A percentile compares a stretch with the other conserved stretches of the same genome.
phyloP scores from a whole-genome alignment of 37 sponge, comb jelly and placozoan species.

The Corticium candelabrum region DNA sequence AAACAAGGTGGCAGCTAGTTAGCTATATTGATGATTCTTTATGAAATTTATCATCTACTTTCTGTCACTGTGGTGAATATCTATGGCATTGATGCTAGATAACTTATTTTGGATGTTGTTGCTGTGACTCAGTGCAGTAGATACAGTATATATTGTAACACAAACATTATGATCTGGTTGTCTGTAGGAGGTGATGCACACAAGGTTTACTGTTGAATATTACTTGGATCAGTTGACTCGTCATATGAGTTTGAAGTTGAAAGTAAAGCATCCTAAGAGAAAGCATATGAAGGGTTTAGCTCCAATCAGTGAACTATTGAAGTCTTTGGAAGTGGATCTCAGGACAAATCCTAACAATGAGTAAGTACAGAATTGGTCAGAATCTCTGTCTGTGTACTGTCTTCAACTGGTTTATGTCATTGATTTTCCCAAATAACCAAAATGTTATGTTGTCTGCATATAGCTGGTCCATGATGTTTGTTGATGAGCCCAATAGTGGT shows the following conservation, averaged over 20 bases:
- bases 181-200: constrained; percentile 57
- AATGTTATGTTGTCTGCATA: not conserved
- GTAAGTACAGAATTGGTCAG: constrained; percentile 11
- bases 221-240: constrained; percentile 66
- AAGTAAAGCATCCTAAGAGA: constrained; percentile 45
- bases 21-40: too few relatives aligned
- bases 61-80: too few relatives aligned
- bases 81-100: too few relatives aligned
- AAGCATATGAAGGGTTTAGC: constrained; percentile 50
- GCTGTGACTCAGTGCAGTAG: too few relatives aligned
- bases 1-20: too few relatives aligned
- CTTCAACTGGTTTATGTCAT: too few relatives aligned
- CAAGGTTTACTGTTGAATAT: constrained; percentile 43
- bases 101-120: too few relatives aligned
- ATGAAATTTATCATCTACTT: too few relatives aligned
- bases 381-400: too few relatives aligned
- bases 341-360: constrained; percentile 46
- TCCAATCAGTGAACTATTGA: constrained; percentile 40
- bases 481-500: constrained; percentile 59
- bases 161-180: too few relatives aligned
- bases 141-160: too few relatives aligned
- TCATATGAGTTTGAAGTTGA: constrained; percentile 57
- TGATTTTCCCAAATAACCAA: not conserved
- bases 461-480: constrained; percentile 65
- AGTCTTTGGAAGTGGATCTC: constrained; percentile 70